Evolutionary conservation across 2,797 vertebrate genomes (phyloP).

Genomic region (Gymnothorax javanicus): DNA sequence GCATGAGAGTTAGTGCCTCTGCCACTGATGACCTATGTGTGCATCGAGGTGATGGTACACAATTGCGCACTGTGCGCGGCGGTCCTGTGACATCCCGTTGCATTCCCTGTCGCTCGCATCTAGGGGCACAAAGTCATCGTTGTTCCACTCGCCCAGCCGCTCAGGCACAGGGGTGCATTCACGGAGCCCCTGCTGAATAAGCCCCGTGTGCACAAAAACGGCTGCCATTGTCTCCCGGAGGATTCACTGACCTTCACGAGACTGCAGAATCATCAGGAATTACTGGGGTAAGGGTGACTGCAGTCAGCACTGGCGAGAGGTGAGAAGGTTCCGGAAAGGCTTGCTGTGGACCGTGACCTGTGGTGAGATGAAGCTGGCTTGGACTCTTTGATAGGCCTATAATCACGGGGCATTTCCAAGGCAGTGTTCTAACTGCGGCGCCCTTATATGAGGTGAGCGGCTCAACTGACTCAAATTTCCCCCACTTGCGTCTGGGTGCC

Average conservation of each 20-base stretch:
- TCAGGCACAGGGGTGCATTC: constrained; percentile 27
- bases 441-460: too few relatives aligned
- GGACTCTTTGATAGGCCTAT: too few relatives aligned
- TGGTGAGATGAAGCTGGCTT: background rate
- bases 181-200: constrained; percentile 21
- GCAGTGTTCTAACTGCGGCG: too few relatives aligned
- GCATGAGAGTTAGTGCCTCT: background rate
- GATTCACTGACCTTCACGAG: background rate
- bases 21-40: background rate
- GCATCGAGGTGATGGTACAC: background rate
- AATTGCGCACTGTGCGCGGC: background rate
- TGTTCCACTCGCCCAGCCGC: constrained; percentile 18
- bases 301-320: too few relatives aligned
- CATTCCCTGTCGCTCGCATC: background rate
- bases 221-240: constrained; percentile 19
- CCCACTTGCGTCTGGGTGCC: too few relatives aligned
- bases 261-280: constrained; percentile 14
- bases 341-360: background rate
- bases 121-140: constrained; percentile 12
- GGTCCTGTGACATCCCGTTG: background rate
- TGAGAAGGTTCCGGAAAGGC: background rate
- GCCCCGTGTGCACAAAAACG: constrained; percentile 22
- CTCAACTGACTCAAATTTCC: too few relatives aligned
- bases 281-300: background rate
- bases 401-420: too few relatives aligned